Percentiles rank a stretch among this genome's conserved stretches.
phyloP scores from a whole-genome alignment of 2,797 vertebrate species.

The Halcyon leucocephala region DNA sequence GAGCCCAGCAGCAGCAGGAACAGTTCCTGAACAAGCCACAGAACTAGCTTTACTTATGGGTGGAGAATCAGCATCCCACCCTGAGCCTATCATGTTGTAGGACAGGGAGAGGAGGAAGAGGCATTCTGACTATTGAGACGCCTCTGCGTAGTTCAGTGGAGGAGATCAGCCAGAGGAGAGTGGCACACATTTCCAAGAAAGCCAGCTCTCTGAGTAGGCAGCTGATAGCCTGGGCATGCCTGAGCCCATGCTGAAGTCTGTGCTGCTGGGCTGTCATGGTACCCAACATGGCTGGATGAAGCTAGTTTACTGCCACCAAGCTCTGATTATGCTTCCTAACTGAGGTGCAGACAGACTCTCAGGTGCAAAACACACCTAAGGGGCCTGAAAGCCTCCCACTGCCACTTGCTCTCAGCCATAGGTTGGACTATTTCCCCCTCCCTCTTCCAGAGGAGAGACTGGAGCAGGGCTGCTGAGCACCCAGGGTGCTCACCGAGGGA shows the following conservation, averaged over 20 bases:
- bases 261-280: not conserved
- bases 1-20: not conserved
- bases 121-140: not conserved
- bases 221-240: accelerated
- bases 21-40: not conserved
- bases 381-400: not conserved
- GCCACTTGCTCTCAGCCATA: not conserved
- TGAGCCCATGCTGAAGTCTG: accelerated
- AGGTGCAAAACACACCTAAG: not conserved
- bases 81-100: not conserved
- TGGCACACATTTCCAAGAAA: not conserved
- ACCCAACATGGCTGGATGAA: accelerated
- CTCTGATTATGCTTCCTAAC: not conserved
- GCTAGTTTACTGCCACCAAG: not conserved
- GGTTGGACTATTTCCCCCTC: not conserved
- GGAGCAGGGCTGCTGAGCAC: not conserved
- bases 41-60: not conserved
- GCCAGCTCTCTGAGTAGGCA: not conserved
- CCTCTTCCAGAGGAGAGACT: not conserved
- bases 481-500: not conserved
- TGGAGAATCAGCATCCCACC: not conserved
- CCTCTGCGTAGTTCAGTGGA: not conserved
- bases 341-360: not conserved
- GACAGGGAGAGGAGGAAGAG: not conserved
- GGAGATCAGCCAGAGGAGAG: not conserved